Percentiles rank a stretch among this genome's conserved stretches.
Conservation (phyloP, 2,888 invertebrate species). For the Melitaea athalia region DNA sequence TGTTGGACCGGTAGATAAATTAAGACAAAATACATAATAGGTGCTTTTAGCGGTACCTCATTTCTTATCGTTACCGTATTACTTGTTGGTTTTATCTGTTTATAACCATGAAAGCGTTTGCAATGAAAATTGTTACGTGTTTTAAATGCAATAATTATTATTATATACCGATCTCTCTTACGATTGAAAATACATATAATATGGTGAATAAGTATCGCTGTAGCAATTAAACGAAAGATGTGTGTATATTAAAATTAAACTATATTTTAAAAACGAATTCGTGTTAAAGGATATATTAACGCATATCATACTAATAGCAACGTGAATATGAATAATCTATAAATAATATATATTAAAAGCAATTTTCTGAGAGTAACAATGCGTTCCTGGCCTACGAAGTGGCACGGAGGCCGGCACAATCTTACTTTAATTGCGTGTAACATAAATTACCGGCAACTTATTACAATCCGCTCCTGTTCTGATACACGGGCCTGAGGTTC, state of each 20-base stretch:
- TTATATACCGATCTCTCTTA: conserved; percentile 1
- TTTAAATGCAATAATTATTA: conserved; percentile 2
- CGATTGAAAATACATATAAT: no score
- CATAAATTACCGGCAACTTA: conserved; percentile 80
- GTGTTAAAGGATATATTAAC: conserved; percentile 8
- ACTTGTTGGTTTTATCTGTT: conserved; percentile 34
- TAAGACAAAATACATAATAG: conserved; percentile 50
- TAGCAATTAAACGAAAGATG: conserved; percentile 1
- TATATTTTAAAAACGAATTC: neutral
- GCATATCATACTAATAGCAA: neutral
- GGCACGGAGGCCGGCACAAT: conserved; percentile 65
- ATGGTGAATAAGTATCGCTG: neutral
- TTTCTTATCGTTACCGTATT: conserved; percentile 42
- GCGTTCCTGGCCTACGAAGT: conserved; percentile 34
- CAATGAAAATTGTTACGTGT: conserved; percentile 26
- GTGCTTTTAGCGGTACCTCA: conserved; percentile 46
- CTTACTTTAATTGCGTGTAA: conserved; percentile 81
- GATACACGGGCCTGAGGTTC: conserved; percentile 55
- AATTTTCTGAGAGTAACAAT: conserved; percentile 27
- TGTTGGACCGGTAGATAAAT: conserved; percentile 44
- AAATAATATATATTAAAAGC: conserved; percentile 13
- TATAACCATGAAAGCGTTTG: conserved; percentile 34
- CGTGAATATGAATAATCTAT: conserved; percentile 4
- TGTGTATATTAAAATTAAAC: neutral
- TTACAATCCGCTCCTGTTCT: conserved; percentile 77